Base-by-base conservation (phyloP, 2,888 invertebrate species). In the Drosophila putrida region DNA sequence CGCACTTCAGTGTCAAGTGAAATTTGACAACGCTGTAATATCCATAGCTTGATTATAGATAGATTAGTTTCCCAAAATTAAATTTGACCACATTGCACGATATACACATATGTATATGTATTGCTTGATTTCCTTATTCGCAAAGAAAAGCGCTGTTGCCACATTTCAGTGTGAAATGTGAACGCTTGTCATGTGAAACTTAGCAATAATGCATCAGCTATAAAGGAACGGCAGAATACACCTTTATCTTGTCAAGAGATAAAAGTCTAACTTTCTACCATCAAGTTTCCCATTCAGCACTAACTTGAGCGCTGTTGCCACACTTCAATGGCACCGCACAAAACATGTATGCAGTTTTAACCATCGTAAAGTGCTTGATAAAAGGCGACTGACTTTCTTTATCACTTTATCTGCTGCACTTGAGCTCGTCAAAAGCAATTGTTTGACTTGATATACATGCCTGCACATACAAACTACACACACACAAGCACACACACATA, bases 361-460 rank as follows among this genome's bases (percentile, higher is more conserved):
- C 33, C 67, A 47, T 9, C 47, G 53, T 20, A 31, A 36, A 41
- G 49, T 43, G 50, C 27, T 55, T 33, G 64, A 61, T 66, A 67
- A 67, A 72, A 57, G 62, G 46, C 36, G 38, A 62, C 46, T 59
- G 63, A 63, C 59, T 63, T 59, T 67, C 67, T 76, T 78, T 73
- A 76, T 73, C 79, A 71, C 59, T 73, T 84, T 87, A 81, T 81
- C 82, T 81, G 87, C 65, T 69, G 70, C 84, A 74, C 82, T 82
- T 87, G 76, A 79, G 87, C 67, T 70, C 81, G 87, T 87, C 84
- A 76, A 71, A 64, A 81, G 73, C 82, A 83, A 83, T 86, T 82
- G 87, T 83, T 73, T 83, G 76, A 68, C 76, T 81, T 79, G 71
- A 43, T 43, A 69, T 53, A 73, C 54, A 64, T 64, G 60, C 60